phyloP scores from a whole-genome alignment of 2,888 invertebrate species.

The Parnassius orleans region DNA sequence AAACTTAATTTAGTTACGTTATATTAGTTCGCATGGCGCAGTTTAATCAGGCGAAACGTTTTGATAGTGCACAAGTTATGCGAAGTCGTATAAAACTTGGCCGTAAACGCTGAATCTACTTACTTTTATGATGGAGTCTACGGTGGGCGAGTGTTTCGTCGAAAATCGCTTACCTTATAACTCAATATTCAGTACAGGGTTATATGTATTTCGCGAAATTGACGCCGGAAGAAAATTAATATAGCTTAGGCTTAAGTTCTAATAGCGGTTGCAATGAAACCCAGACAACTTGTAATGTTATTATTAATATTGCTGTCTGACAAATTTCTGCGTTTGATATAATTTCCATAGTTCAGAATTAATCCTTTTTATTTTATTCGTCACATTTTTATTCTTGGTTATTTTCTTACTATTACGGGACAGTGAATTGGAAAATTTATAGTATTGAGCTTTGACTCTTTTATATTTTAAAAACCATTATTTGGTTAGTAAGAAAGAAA shows the following conservation, averaged over 20 bases:
- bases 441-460: no score
- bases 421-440: no score
- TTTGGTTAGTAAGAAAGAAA: no score
- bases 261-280: neutral
- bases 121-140: slow-evolving; percentile 58
- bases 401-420: no score
- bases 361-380: no score
- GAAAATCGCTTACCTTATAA: slow-evolving; percentile 52
- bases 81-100: slow-evolving; percentile 59
- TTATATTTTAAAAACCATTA: no score
- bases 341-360: no score
- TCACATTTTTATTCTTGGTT: no score
- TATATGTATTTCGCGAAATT: neutral
- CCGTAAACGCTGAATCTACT: slow-evolving; percentile 66
- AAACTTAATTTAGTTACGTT: slow-evolving; percentile 60
- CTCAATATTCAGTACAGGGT: slow-evolving; percentile 29
- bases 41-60: slow-evolving; percentile 57
- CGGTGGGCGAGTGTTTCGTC: slow-evolving; percentile 44
- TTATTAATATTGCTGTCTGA: no score
- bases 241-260: neutral
- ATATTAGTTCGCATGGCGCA: slow-evolving; percentile 46
- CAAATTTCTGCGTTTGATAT: no score
- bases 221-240: neutral
- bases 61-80: slow-evolving; percentile 52
- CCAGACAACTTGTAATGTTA: no score